Conservation (phyloP, 2,888 invertebrate genomes). For the Mactromeris polynyma region DNA sequence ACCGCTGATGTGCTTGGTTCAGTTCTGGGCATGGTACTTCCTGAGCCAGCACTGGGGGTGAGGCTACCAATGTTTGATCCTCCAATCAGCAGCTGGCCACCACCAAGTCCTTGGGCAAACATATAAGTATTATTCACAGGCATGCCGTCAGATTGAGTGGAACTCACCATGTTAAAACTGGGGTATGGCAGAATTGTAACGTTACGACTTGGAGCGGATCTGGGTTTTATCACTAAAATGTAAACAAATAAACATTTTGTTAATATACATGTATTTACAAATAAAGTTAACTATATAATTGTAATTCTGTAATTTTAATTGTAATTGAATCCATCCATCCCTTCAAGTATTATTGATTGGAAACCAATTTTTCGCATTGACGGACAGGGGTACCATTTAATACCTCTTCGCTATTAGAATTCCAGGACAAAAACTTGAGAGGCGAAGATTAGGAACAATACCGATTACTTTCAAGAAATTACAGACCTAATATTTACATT, state of each 20-base stretch:
- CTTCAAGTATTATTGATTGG: too few species aligned
- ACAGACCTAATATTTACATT: too few species aligned
- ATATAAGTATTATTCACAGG: conserved; percentile 67
- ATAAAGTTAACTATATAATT: too few species aligned
- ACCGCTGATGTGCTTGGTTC: conserved; percentile 21
- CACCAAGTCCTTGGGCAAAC: conserved; percentile 59
- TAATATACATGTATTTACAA: background rate
- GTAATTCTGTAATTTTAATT: too few species aligned
- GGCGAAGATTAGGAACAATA: too few species aligned
- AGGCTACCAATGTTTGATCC: conserved; percentile 45
- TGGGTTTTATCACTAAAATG: conserved; percentile 29
- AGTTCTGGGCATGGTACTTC: background rate
- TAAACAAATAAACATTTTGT: background rate
- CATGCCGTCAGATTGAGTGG: conserved; percentile 15
- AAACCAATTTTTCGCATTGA: too few species aligned
- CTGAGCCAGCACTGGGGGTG: background rate
- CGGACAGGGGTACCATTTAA: too few species aligned
- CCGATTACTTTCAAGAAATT: too few species aligned
- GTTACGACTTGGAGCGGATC: conserved; percentile 28
- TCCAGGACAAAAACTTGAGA: too few species aligned
- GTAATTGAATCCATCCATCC: too few species aligned
- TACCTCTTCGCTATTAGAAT: too few species aligned
- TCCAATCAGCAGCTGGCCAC: conserved; percentile 53
- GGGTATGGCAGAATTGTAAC: conserved; percentile 39
- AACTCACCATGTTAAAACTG: background rate